These are phyloP conservation scores for Cinclus mexicanus DNA, from an alignment of 2,113 vertebrate genomes.

Conservation along the genomic window DNA sequence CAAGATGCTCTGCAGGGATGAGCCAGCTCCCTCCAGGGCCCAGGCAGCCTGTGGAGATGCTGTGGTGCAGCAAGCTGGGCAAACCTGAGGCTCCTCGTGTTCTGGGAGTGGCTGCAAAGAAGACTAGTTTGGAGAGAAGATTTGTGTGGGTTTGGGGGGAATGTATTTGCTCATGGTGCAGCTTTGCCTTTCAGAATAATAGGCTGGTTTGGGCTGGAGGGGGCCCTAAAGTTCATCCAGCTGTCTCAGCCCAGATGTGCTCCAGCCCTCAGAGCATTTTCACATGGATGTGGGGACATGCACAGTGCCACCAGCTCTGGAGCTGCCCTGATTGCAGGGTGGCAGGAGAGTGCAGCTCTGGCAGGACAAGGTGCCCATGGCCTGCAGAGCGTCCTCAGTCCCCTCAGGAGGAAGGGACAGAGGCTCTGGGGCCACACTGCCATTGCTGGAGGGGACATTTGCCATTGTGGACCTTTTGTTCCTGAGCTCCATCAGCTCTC, in stretches of 20 bases:
- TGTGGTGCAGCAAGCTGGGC: not conserved
- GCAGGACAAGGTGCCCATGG: not conserved
- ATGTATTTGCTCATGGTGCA: fast-evolving
- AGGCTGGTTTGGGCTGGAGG: not conserved
- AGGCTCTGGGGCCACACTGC: not conserved
- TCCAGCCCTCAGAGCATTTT: not conserved
- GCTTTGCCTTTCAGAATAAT: not conserved
- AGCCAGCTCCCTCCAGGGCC: not conserved
- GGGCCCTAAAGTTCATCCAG: not conserved
- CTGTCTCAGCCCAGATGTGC: not conserved
- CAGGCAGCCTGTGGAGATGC: not conserved
- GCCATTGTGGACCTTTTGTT: fast-evolving
- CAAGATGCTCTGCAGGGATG: fast-evolving
- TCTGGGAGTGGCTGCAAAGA: not conserved
- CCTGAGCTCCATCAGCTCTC: not conserved
- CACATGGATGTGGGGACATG: fast-evolving
- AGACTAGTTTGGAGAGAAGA: not conserved
- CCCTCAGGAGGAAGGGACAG: fast-evolving
- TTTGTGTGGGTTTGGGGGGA: not conserved
- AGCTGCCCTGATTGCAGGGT: not conserved
- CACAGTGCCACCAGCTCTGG: not conserved
- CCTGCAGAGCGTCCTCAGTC: not conserved
- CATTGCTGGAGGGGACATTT: not conserved
- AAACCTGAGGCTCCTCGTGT: fast-evolving
- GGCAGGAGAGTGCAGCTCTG: not conserved